phyloP scores from a whole-genome alignment of 2,113 vertebrate species.

The Pelmatolapia mariae region DNA sequence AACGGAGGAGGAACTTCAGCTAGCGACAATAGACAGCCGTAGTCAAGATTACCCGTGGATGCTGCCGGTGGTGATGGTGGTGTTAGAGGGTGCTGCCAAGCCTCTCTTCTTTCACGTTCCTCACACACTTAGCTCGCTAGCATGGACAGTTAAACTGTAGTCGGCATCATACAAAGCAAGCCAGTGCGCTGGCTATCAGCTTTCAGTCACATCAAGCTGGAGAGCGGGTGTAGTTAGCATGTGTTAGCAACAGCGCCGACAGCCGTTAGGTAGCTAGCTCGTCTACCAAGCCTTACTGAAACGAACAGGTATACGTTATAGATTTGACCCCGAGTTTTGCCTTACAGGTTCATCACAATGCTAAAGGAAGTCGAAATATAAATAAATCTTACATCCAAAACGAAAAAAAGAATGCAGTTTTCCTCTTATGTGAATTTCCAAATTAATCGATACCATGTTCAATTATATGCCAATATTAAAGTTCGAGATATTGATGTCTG shows the following conservation, averaged over 20 bases:
- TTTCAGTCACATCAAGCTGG: background rate
- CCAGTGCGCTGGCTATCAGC: background rate
- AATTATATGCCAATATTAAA: background rate
- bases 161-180: background rate
- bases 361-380: background rate
- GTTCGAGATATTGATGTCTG: background rate
- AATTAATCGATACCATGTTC: background rate
- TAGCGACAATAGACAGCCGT: background rate
- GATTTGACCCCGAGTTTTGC: background rate
- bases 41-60: background rate
- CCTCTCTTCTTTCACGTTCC: background rate
- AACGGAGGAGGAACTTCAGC: conserved; percentile 24
- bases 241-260: background rate
- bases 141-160: background rate
- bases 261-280: conserved; percentile 2
- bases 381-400: background rate
- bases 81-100: background rate
- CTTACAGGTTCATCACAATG: background rate
- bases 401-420: too few species aligned
- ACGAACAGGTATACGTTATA: fast-evolving
- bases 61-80: background rate
- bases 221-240: background rate
- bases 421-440: background rate
- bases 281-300: background rate
- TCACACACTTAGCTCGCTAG: background rate